phyloP scores from a whole-genome alignment of 2,888 invertebrate species.

The Chironomus tentans region DNA sequence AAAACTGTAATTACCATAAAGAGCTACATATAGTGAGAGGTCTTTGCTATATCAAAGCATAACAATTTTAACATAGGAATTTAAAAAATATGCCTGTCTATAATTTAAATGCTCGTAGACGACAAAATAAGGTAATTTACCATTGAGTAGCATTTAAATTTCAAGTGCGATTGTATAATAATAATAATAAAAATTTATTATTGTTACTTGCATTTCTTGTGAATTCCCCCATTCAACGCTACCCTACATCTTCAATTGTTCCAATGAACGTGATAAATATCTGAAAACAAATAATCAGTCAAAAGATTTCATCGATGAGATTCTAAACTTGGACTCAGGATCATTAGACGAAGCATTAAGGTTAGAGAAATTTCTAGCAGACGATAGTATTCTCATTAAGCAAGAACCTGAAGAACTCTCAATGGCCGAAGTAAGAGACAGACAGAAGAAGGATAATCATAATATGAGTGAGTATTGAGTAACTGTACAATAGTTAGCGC shows the following conservation, averaged over 20 bases:
- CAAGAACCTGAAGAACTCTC: slow-evolving; percentile 56
- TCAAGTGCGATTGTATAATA: slow-evolving; percentile 13
- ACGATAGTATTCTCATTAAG: slow-evolving; percentile 54
- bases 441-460: slow-evolving; percentile 87
- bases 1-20: no score
- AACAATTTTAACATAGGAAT: background rate
- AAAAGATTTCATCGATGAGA: slow-evolving; percentile 77
- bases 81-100: slow-evolving; percentile 23
- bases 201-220: background rate
- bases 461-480: slow-evolving; percentile 68
- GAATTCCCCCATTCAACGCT: background rate
- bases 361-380: slow-evolving; percentile 49
- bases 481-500: background rate
- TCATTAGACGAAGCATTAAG: slow-evolving; percentile 48
- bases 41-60: no score
- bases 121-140: slow-evolving; percentile 26
- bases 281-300: slow-evolving; percentile 46
- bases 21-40: no score
- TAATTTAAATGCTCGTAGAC: slow-evolving; percentile 21
- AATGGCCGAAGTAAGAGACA: slow-evolving; percentile 61
- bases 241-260: background rate
- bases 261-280: background rate
- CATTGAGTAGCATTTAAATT: slow-evolving; percentile 1
- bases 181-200: background rate
- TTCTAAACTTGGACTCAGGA: slow-evolving; percentile 63